phyloP scores from a whole-genome alignment of 2,113 vertebrate species.

The Nestor notabilis region DNA sequence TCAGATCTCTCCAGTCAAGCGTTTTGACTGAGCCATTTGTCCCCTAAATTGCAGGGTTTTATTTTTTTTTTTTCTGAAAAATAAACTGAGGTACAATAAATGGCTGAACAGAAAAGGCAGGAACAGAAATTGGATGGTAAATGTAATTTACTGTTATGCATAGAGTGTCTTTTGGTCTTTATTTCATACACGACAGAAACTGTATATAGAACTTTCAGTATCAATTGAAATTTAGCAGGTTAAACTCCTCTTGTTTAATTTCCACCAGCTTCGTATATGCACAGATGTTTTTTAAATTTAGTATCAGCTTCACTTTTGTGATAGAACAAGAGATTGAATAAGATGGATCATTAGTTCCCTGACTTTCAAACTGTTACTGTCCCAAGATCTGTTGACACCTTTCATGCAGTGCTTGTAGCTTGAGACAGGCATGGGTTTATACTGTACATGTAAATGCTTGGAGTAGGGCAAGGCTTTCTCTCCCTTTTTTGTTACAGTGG shows the following conservation, averaged over 20 bases:
- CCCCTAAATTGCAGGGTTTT: not conserved
- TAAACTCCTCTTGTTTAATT: not conserved
- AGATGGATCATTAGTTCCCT: not conserved
- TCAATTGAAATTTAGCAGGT: not conserved
- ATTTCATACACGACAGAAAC: not conserved
- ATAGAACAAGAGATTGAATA: not conserved
- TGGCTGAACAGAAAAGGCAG: not conserved
- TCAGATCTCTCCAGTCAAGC: not conserved
- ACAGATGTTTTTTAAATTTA: not conserved
- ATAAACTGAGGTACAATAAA: not conserved
- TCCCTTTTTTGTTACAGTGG: not conserved
- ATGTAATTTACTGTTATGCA: not conserved
- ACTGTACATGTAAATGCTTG: fast-evolving
- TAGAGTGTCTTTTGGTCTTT: not conserved
- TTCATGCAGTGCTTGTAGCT: not conserved
- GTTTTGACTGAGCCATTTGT: not conserved
- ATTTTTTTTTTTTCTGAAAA: not conserved
- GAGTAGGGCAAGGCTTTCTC: not conserved
- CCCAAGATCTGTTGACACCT: not conserved
- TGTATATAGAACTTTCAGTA: not conserved
- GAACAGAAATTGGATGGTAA: not conserved
- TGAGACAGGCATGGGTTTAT: not conserved
- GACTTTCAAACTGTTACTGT: not conserved
- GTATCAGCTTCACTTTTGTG: not conserved
- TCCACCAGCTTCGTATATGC: not conserved